Evolutionary conservation across 2,113 vertebrate genomes (phyloP), one percentile per base, ranked within the genome.

Genomic region (Ariopsis seemanni): DNA sequence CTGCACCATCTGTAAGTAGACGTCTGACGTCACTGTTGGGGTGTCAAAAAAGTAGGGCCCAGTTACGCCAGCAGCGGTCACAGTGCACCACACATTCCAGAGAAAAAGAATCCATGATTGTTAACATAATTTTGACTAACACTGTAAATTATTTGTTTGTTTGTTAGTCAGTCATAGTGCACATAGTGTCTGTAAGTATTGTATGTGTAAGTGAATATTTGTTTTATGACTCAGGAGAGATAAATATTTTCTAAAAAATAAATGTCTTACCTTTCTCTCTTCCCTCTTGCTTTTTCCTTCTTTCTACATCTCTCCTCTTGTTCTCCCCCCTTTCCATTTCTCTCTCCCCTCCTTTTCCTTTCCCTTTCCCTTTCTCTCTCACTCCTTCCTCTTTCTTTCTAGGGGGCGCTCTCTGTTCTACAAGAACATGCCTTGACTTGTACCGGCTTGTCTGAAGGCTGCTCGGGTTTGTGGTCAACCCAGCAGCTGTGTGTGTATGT

Each of bases 371-470:
- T 92, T 85, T 91, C 86, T 93, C 88, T 86, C 89, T 92, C 87
- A 91, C 91, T 91, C 92, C 92, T 94, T 94, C 94, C 93, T 89
- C 90, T 74, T 72, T 75, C 65, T 62, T 27, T 62, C 55, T 63
- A 93, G 92, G 92, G 74, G 86, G 93, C 94, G 92, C 93, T 84
- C 88, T 92, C 90, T 93, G 90, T 90, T 90, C 86, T 91, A 91
- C 91, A 93, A 89, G 94, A 94, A 96, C 95, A 95, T 96, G 95
- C 91, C 95, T 95, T 94, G 93, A 95, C 95, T 95, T 95, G 93
- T 91, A 87, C 91, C 78, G 92, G 89, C 92, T 92, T 88, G 89
- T 90, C 89, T 85, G 82, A 48, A 82, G 63, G 79, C 60, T 86
- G 87, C 83, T 83, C 77, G 58, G 57, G 42, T 88, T 72, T 89